Evolutionary conservation across 2,797 vertebrate genomes (phyloP), one percentile per base, ranked within the genome.

Genomic region (Eleutherodactylus coqui): DNA sequence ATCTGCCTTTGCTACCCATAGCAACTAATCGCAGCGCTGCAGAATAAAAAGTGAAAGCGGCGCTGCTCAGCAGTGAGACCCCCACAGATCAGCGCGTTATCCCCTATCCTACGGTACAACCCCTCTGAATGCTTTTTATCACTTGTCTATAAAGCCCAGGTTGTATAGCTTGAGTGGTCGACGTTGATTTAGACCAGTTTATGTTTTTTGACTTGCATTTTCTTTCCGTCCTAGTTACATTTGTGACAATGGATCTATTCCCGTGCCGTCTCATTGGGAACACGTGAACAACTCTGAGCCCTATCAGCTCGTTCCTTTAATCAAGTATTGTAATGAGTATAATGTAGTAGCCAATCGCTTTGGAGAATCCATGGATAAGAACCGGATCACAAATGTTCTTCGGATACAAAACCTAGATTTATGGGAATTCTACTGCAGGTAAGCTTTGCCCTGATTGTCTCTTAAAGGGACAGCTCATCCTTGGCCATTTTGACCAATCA

Each of bases 371-470:
- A 96, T 99, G 97, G 96, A 96, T 91, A 96, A 91, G 70, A 92
- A 95, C 90, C 95, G 96, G 43, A 96, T 99, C 90, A 96, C 96
- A 93, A 95, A 95, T 90, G 97, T 99, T 90, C 96, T 97, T 91
- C 96, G 98, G 93, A 97, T 99, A 91, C 97, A 99, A 92, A 99
- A 99, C 91, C 91, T 99, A 91, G 97, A 99, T 89, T 92, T 99
- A 87, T 99, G 97, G 98, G 98, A 99, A 92, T 98, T 99, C 92
- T 99, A 96, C 91, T 99, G 97, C 97, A 97, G 97, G 98, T 98
- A 92, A 91, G 90, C 9, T 69, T 13, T 47, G 53, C 24, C 29
- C 4, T 38, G 0, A 1, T 2, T 2, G n/a, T 13, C 27, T 62
- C n/a, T 62, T 62, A 62, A 62, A 62, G 58, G 58, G n/a, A 13